A percentile compares a stretch with the other conserved stretches of the same genome.
phyloP scores from a whole-genome alignment of 2,113 vertebrate species.

The Naja naja region DNA sequence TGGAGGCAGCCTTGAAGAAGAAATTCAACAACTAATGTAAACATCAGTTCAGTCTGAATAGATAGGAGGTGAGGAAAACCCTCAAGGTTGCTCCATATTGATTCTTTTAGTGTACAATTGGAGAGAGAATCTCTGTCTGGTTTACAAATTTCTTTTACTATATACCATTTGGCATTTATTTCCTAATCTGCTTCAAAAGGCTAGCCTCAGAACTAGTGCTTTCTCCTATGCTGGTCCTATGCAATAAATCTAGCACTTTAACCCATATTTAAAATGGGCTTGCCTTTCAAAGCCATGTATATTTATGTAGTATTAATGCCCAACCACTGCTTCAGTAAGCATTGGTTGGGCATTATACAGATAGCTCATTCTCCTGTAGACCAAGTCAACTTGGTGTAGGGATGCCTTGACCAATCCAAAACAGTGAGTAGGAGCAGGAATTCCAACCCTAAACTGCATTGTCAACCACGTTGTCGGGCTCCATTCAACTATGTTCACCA shows the following conservation, averaged over 20 bases:
- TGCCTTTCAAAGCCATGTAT: neutral
- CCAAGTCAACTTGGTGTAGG: neutral
- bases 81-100: neutral
- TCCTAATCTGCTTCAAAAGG: neutral
- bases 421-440: neutral
- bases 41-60: neutral
- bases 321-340: neutral
- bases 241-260: neutral
- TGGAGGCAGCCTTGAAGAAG: neutral
- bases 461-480: neutral
- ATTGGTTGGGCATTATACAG: neutral
- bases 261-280: neutral
- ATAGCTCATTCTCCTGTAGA: neutral
- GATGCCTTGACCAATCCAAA: neutral
- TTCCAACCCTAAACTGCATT: neutral
- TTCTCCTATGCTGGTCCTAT: neutral
- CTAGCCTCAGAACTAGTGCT: neutral
- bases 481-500: no score
- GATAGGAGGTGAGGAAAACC: neutral
- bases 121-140: neutral
- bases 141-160: neutral
- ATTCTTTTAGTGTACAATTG: neutral
- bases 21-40: neutral
- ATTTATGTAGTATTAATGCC: no score
- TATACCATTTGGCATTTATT: neutral